A percentile compares a stretch with the other conserved stretches of the same genome.
phyloP scores from a whole-genome alignment of 2,888 invertebrate species.

The Carcina quercana region DNA sequence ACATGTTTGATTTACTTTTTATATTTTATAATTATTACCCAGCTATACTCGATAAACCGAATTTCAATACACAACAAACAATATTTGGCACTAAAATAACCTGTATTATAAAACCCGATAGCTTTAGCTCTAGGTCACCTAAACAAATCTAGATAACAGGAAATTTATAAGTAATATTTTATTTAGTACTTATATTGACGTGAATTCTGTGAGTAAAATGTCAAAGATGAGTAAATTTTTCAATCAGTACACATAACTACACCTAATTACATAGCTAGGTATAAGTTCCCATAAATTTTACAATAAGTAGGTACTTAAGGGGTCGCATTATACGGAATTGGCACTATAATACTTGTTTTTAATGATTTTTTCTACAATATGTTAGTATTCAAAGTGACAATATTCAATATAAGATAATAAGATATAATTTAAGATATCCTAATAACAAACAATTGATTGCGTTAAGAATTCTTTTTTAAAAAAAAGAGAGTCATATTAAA shows the following conservation, averaged over 20 bases:
- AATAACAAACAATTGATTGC: constrained; percentile 59
- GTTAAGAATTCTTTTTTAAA: constrained; percentile 46
- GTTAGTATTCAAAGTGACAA: constrained; percentile 26
- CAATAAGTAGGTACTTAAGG: constrained; percentile 36
- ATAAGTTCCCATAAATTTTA: constrained; percentile 36
- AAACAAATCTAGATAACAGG: constrained; percentile 16
- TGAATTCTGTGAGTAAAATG: constrained; percentile 20
- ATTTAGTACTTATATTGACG: constrained; percentile 21
- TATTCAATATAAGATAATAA: constrained; percentile 48
- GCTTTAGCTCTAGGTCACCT: constrained; percentile 28
- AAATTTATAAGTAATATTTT: constrained; percentile 10
- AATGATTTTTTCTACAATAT: constrained; percentile 39
- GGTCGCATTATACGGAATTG: constrained; percentile 52
- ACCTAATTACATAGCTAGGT: constrained; percentile 52
- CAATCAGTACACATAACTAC: constrained; percentile 49
- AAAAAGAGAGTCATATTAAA: constrained; percentile 32
- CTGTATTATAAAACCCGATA: constrained; percentile 29
- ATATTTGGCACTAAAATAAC: constrained; percentile 42
- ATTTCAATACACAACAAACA: constrained; percentile 29
- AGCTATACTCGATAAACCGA: no score
- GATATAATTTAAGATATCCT: constrained; percentile 35
- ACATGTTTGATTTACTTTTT: no score
- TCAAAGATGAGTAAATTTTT: constrained; percentile 15
- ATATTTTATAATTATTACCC: no score
- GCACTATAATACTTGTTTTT: constrained; percentile 41